Evolutionary conservation across 2,888 invertebrate species (phyloP).

Genomic region (Perizoma flavofasciatum): DNA sequence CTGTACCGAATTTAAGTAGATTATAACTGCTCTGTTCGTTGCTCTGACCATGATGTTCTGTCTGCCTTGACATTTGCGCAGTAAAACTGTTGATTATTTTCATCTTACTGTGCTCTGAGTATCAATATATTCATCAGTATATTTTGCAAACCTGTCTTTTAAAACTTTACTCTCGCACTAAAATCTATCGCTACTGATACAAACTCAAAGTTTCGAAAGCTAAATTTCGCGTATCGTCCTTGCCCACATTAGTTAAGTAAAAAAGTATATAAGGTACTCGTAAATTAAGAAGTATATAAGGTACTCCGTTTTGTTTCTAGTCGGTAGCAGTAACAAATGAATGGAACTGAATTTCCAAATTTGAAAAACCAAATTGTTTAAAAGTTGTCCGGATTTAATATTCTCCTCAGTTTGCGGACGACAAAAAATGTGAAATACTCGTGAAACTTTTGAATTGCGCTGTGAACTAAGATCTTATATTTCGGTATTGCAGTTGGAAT

Average conservation of each 20-base stretch:
- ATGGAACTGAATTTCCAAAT: slow-evolving; percentile 9
- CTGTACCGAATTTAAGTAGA: slow-evolving; percentile 1
- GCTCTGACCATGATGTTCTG: slow-evolving; percentile 11
- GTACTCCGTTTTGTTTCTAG: slow-evolving; percentile 1
- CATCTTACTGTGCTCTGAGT: neutral
- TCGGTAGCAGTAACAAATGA: slow-evolving; percentile 16
- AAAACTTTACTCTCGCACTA: neutral
- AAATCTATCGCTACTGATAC: neutral
- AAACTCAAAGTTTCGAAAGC: neutral
- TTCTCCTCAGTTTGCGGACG: slow-evolving; percentile 18
- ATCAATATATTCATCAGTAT: too few relatives aligned
- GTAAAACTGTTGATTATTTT: neutral
- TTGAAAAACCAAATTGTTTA: slow-evolving; percentile 7
- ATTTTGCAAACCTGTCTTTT: neutral
- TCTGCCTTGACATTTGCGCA: slow-evolving; percentile 5
- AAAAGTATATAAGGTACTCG: too few relatives aligned
- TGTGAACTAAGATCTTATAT: slow-evolving; percentile 15
- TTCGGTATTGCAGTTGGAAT: slow-evolving; percentile 18
- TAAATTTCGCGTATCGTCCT: too few relatives aligned
- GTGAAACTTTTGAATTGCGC: slow-evolving; percentile 19
- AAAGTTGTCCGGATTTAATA: slow-evolving; percentile 22
- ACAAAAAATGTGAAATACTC: slow-evolving; percentile 22
- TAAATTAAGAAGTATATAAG: too few relatives aligned
- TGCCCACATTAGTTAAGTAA: too few relatives aligned
- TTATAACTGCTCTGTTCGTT: slow-evolving; percentile 9